These are phyloP conservation scores for Agrypnus murinus DNA, from an alignment of 2,888 invertebrate species.

Conservation along the genomic window DNA sequence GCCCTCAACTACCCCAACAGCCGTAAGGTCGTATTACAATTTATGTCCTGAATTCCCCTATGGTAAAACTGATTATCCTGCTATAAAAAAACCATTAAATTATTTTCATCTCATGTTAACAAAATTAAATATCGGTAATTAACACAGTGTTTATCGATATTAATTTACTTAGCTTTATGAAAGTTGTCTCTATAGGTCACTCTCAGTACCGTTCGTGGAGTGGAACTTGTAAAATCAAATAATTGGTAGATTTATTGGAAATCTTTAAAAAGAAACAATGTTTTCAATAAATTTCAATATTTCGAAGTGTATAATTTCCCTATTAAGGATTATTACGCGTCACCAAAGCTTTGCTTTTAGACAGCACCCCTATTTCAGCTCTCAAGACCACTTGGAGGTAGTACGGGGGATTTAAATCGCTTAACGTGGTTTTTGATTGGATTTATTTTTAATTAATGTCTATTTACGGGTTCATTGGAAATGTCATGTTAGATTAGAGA, in stretches of 20 bases:
- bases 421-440: slow-evolving; percentile 59
- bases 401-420: slow-evolving; percentile 51
- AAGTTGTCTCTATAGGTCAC: too few species aligned
- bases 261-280: too few species aligned
- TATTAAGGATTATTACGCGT: slow-evolving; percentile 36
- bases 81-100: background rate
- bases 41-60: slow-evolving; percentile 13
- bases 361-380: slow-evolving; percentile 50
- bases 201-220: too few species aligned
- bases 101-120: too few species aligned
- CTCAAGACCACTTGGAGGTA: slow-evolving; percentile 49
- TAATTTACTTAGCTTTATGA: too few species aligned
- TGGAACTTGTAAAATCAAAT: too few species aligned
- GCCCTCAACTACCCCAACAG: slow-evolving; percentile 50
- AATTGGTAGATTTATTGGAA: too few species aligned
- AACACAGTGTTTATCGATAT: too few species aligned
- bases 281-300: background rate
- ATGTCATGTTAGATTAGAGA: slow-evolving; percentile 49
- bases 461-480: slow-evolving; percentile 57
- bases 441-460: slow-evolving; percentile 63
- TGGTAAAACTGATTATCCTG: background rate
- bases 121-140: too few species aligned
- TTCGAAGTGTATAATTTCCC: slow-evolving; percentile 33
- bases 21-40: slow-evolving; percentile 44
- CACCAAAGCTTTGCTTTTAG: slow-evolving; percentile 48